Conservation (phyloP, 2,797 vertebrate genomes). For the Danio albolineatus region DNA sequence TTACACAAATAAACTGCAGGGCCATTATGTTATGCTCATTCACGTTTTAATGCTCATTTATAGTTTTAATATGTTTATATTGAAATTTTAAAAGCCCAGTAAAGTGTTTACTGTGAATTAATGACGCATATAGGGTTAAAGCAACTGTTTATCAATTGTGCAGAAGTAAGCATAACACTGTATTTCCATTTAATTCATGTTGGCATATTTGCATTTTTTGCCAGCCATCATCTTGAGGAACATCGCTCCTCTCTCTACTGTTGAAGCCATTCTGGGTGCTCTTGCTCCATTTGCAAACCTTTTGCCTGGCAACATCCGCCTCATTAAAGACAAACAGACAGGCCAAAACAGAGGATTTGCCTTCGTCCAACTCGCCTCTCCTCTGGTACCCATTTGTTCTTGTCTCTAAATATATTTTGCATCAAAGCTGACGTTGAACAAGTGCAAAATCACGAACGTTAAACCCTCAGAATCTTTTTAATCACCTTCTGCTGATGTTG, state of each 20-base stretch:
- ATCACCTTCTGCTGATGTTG: not conserved
- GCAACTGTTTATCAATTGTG: too few relatives aligned
- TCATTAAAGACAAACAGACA: slow-evolving; percentile 99
- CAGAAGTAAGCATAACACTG: too few relatives aligned
- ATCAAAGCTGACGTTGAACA: not conserved
- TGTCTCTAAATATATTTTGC: not conserved
- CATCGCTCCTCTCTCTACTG: slow-evolving; percentile 91
- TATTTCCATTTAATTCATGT: not conserved
- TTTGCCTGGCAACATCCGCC: slow-evolving; percentile 94
- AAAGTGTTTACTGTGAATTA: too few relatives aligned
- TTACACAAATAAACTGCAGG: too few relatives aligned
- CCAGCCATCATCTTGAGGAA: slow-evolving; percentile 98
- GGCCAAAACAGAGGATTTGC: slow-evolving; percentile 98
- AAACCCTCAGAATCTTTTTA: not conserved
- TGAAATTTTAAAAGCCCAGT: too few relatives aligned
- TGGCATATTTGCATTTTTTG: not conserved
- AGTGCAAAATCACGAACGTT: not conserved
- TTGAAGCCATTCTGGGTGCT: slow-evolving; percentile 94
- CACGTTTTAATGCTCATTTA: too few relatives aligned
- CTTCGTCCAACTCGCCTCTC: slow-evolving; percentile 96
- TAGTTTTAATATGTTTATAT: too few relatives aligned
- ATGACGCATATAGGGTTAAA: too few relatives aligned
- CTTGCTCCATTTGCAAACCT: slow-evolving; percentile 95
- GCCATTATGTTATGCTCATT: too few relatives aligned
- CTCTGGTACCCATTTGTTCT: slow-evolving; percentile 83